Conservation (phyloP, 1,140 invertebrate genomes). For the Euwallacea similis region DNA sequence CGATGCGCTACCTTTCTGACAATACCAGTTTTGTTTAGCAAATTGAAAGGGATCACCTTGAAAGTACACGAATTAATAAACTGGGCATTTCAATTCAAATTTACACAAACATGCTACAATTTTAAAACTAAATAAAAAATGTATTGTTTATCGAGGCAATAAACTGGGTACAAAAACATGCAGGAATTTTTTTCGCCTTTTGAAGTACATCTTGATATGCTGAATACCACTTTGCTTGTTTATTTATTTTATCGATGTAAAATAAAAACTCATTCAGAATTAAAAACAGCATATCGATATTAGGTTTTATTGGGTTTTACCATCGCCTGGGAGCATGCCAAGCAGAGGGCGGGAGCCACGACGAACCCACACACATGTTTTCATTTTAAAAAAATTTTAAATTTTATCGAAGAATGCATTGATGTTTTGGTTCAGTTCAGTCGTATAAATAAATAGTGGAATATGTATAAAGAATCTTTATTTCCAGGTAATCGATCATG, state of each 20-base stretch:
- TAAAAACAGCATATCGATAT: too few relatives aligned
- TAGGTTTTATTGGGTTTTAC: too few relatives aligned
- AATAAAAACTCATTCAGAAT: not conserved
- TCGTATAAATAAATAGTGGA: too few relatives aligned
- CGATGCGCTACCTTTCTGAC: not conserved
- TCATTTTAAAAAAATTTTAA: too few relatives aligned
- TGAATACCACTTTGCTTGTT: not conserved
- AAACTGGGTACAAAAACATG: not conserved
- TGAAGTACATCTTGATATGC: not conserved
- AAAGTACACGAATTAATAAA: not conserved
- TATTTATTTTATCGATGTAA: not conserved
- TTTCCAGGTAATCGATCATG: too few relatives aligned
- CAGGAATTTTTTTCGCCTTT: not conserved
- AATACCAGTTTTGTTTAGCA: not conserved
- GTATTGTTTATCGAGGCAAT: not conserved
- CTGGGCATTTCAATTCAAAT: not conserved
- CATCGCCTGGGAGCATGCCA: too few relatives aligned
- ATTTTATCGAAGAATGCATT: too few relatives aligned
- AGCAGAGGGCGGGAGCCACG: not conserved
- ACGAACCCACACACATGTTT: too few relatives aligned
- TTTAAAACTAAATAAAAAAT: not conserved
- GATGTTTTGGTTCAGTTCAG: too few relatives aligned
- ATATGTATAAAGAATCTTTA: too few relatives aligned
- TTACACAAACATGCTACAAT: constrained; percentile 1
- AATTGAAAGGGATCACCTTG: constrained; percentile 3